Conservation (phyloP, 2,797 vertebrate genomes). For the Dromococcyx pavoninus region DNA sequence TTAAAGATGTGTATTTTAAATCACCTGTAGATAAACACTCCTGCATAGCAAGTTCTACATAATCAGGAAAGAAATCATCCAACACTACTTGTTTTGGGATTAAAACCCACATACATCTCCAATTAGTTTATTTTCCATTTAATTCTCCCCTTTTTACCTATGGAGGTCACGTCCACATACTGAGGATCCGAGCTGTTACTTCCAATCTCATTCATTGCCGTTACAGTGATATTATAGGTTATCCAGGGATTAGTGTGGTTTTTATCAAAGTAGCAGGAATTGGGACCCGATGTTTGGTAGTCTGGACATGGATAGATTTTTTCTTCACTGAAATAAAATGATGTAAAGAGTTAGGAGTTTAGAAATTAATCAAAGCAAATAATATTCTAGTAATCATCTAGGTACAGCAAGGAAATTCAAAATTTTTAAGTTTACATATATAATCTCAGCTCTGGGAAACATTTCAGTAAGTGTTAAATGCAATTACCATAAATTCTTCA, state of each 20-base stretch:
- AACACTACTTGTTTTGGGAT: neutral
- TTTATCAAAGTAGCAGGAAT: conserved; percentile 94
- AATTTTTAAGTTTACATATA: neutral
- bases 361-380: neutral
- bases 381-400: neutral
- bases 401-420: neutral
- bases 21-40: neutral
- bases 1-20: neutral
- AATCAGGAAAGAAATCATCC: neutral
- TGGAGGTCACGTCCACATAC: conserved; percentile 86
- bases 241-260: conserved; percentile 86
- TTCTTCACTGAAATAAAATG: conserved; percentile 70
- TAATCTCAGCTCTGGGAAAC: neutral
- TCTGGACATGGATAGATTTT: conserved; percentile 85
- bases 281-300: conserved; percentile 85
- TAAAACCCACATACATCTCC: neutral
- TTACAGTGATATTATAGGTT: conserved; percentile 88
- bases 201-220: conserved; percentile 85
- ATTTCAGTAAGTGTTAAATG: neutral
- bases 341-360: neutral
- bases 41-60: neutral
- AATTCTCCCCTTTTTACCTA: conserved; percentile 81
- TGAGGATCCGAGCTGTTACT: conserved; percentile 82
- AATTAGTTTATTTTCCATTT: neutral
- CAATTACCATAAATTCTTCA: neutral